phyloP scores from a whole-genome alignment of 2,797 vertebrate genomes.

The Melanotaenia pygmaea region DNA sequence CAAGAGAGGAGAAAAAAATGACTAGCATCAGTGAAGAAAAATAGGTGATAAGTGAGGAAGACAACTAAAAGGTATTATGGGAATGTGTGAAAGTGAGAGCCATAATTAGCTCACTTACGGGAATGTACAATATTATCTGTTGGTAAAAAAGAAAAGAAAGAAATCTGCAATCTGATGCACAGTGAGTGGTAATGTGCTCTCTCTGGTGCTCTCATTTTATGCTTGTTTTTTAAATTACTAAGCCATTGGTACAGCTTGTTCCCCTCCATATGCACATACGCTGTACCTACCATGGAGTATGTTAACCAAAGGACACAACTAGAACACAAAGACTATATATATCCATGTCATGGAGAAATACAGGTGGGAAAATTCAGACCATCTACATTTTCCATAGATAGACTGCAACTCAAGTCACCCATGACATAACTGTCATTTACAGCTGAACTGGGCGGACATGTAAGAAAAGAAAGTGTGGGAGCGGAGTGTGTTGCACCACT shows the following conservation, averaged over 20 bases:
- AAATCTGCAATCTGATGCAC: slow-evolving; percentile 56
- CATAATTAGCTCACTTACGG: slow-evolving; percentile 69
- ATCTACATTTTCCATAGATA: slow-evolving; percentile 65
- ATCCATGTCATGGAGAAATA: slow-evolving; percentile 48
- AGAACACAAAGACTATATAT: slow-evolving; percentile 53
- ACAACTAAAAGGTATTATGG: slow-evolving; percentile 63
- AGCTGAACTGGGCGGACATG: slow-evolving; percentile 57
- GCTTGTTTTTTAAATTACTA: slow-evolving; percentile 73
- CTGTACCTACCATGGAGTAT: slow-evolving; percentile 67
- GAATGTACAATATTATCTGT: slow-evolving; percentile 69
- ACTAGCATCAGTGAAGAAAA: slow-evolving; percentile 36
- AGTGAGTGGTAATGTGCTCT: slow-evolving; percentile 48
- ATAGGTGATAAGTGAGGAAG: slow-evolving; percentile 40
- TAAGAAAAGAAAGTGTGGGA: slow-evolving; percentile 38
- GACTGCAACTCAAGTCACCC: slow-evolving; percentile 74
- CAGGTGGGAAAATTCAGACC: slow-evolving; percentile 42
- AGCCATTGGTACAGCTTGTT: slow-evolving; percentile 79
- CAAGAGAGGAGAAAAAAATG: slow-evolving; percentile 36
- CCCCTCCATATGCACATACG: slow-evolving; percentile 65
- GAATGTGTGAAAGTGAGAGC: slow-evolving; percentile 61
- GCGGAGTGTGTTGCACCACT: slow-evolving; percentile 56
- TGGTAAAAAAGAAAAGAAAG: slow-evolving; percentile 40
- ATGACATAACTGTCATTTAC: slow-evolving; percentile 76
- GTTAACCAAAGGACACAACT: slow-evolving; percentile 76
- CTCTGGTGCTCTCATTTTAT: slow-evolving; percentile 52